Evolutionary conservation across 2,888 invertebrate genomes (phyloP).

Genomic region (Malthinus flaveolus): DNA sequence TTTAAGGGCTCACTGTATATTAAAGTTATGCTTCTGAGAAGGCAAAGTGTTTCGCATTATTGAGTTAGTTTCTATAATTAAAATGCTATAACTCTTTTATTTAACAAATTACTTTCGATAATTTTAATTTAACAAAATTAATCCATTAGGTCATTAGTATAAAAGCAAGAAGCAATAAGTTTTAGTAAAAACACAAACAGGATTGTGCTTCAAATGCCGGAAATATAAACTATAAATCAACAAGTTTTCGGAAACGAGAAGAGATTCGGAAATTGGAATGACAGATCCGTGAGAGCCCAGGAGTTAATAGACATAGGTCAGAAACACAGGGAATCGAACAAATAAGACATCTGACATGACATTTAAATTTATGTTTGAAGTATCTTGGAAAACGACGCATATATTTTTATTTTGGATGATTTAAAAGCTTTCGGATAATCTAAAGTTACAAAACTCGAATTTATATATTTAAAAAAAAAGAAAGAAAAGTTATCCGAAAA

Average conservation of each 20-base stretch:
- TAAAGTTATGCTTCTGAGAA: too few relatives aligned
- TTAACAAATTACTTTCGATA: too few relatives aligned
- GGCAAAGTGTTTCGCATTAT: too few relatives aligned
- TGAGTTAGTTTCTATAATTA: too few relatives aligned
- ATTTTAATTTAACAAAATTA: too few relatives aligned
- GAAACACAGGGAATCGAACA: slow-evolving; percentile 43
- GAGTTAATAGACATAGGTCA: slow-evolving; percentile 46
- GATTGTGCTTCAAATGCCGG: slow-evolving; percentile 33
- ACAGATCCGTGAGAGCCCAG: slow-evolving; percentile 40
- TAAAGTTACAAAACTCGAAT: too few relatives aligned
- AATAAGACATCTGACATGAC: slow-evolving; percentile 45
- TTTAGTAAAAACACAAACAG: slow-evolving; percentile 29
- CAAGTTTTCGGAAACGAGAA: slow-evolving; percentile 35
- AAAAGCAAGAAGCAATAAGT: slow-evolving; percentile 13
- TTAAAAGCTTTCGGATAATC: too few relatives aligned
- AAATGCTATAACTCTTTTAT: too few relatives aligned
- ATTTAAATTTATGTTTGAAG: slow-evolving; percentile 30
- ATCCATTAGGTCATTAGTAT: not conserved
- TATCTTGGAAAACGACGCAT: slow-evolving; percentile 11
- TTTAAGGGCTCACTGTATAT: too few relatives aligned
- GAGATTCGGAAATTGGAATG: slow-evolving; percentile 34
- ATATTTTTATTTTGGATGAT: not conserved
- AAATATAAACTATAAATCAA: slow-evolving; percentile 31
- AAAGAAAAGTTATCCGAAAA: too few relatives aligned
- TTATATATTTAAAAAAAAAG: too few relatives aligned